Conservation (phyloP, 64 coral and sea anemone genomes). For the Cladopsammia gracilis region DNA sequence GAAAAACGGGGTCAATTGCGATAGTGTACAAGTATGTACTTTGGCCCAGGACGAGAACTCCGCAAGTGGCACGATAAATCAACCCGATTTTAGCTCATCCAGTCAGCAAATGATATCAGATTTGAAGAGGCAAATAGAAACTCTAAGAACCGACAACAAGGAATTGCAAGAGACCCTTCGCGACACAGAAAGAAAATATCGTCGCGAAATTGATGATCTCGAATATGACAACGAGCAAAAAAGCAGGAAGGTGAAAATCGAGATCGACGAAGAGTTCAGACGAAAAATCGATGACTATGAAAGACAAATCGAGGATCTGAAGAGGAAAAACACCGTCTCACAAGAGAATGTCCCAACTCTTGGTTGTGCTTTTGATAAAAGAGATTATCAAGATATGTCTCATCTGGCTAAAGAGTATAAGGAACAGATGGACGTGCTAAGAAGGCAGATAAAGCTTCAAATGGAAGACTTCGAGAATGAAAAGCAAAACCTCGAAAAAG, state of each 20-base stretch:
- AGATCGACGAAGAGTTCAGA: slow-evolving; percentile 27
- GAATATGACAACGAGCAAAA: slow-evolving; percentile 17
- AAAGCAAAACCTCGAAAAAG: slow-evolving; percentile 15
- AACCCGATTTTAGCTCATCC: neutral
- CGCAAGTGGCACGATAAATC: neutral
- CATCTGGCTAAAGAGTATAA: slow-evolving; percentile 22
- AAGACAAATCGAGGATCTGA: neutral
- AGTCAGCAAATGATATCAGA: slow-evolving; percentile 5
- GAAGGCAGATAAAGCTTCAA: slow-evolving; percentile 50
- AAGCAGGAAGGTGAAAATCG: neutral
- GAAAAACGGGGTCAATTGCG: neutral
- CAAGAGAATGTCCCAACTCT: neutral
- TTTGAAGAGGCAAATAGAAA: neutral
- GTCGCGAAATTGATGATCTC: slow-evolving; percentile 30
- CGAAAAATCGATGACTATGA: slow-evolving; percentile 5
- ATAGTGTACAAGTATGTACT: neutral
- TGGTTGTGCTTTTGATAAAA: too few species aligned
- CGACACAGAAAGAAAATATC: slow-evolving; percentile 8
- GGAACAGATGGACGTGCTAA: slow-evolving; percentile 48
- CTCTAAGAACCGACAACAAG: neutral
- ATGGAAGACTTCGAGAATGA: slow-evolving; percentile 57
- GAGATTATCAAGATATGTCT: neutral
- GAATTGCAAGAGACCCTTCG: neutral
- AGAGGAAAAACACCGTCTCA: neutral
- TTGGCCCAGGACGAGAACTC: neutral